Evolutionary conservation across 2,888 invertebrate species (phyloP).

Genomic region (Bombylius major): DNA sequence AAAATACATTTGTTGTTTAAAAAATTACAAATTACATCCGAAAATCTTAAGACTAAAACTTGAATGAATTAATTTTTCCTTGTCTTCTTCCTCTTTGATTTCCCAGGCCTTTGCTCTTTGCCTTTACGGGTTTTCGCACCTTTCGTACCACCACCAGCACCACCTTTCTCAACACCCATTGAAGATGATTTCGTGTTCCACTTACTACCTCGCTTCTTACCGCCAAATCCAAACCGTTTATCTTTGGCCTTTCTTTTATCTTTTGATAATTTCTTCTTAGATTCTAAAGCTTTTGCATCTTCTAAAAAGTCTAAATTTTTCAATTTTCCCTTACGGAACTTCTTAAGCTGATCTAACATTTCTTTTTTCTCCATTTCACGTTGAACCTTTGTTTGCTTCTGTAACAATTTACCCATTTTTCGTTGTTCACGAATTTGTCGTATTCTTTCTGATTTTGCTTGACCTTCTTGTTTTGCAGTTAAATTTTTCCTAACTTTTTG

Average conservation of each 20-base stretch:
- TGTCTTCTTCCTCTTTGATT: constrained; percentile 37
- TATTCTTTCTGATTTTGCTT: constrained; percentile 80
- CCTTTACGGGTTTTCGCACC: background rate
- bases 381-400: constrained; percentile 70
- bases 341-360: constrained; percentile 84
- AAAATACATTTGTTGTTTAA: too few relatives aligned
- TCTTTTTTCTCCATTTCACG: constrained; percentile 84
- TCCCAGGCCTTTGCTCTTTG: constrained; percentile 40
- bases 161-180: constrained; percentile 26
- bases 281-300: constrained; percentile 40
- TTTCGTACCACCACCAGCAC: background rate
- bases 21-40: too few relatives aligned
- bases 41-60: too few relatives aligned
- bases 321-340: constrained; percentile 75
- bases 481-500: constrained; percentile 79
- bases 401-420: constrained; percentile 84
- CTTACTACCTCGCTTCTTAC: constrained; percentile 84
- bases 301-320: constrained; percentile 71
- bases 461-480: constrained; percentile 69
- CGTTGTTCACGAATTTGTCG: constrained; percentile 79
- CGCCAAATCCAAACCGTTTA: constrained; percentile 87
- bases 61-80: constrained; percentile 18
- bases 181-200: constrained; percentile 69
- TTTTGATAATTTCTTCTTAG: constrained; percentile 29
- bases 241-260: constrained; percentile 58